Base-by-base conservation (phyloP, 2,113 vertebrate species). In the Microcebus murinus region DNA sequence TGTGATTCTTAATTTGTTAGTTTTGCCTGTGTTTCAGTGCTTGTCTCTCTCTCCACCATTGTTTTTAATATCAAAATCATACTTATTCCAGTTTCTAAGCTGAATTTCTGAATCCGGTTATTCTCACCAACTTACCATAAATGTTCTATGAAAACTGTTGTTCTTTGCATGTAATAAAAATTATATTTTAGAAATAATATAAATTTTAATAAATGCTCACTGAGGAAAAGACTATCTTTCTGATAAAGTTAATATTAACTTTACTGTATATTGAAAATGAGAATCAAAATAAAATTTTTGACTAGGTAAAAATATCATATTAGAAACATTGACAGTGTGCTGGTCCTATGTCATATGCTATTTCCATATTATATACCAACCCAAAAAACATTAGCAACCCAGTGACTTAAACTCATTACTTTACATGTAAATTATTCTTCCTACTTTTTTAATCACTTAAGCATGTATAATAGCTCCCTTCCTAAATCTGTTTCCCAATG, bases 81-180 rank as follows among this genome's bases (percentile, higher is more conserved):
- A 90, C 67, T 76, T 52, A 87, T n/a, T 68, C 52, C 65, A 83
- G 8, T 73, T 74, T 95, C n/a, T 82, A 88, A 8, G 21, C 6
- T 68, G 48, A 96, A 86, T 76, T 80, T 86, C 65, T 59, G 31
- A 91, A 74, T 85, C 34, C 17, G 57, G 57, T 50, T 83, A 82
- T 77, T 91, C 52, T 88, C 45, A 91, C 31, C 89, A 92, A 79
- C 12, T 77, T 76, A 86, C 42, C 42, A 48, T 39, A 96, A 95
- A 92, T 45, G 76, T 84, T 52, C 48, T 34, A 70, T 55, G 80
- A 74, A 77, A 94, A 79, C 1, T 67, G 9, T 3, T 87, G 4
- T 2, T 31, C 68, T 90, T 70, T 71, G 23, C 11, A 84, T 36
- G 1, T 11, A 73, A 42, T 73, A 45, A 95, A 85, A 81, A 76